Conservation (phyloP, 2,113 vertebrate genomes). For the Bambusicola thoracicus region DNA sequence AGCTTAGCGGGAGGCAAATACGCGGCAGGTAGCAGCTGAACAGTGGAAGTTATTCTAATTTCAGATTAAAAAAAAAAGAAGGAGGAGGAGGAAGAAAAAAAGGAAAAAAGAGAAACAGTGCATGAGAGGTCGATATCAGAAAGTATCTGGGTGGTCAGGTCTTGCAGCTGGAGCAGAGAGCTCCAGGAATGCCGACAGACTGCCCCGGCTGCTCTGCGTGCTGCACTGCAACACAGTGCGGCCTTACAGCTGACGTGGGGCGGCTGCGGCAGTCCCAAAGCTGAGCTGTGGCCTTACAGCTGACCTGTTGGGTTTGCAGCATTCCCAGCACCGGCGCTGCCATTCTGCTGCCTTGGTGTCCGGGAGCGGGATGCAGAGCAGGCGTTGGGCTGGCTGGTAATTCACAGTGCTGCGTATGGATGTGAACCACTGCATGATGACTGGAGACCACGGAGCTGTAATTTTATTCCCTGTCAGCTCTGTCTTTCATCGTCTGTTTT, state of each 20-base stretch:
- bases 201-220: neutral
- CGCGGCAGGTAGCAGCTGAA: too few relatives aligned
- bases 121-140: neutral
- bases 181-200: neutral
- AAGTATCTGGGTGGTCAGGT: neutral
- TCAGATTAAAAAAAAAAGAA: neutral
- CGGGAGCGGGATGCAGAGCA: neutral
- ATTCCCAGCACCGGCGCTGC: too few relatives aligned
- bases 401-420: rapidly evolving
- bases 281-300: too few relatives aligned
- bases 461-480: too few relatives aligned
- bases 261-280: too few relatives aligned
- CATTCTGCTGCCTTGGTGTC: neutral
- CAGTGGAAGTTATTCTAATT: neutral
- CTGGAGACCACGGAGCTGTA: neutral
- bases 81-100: neutral
- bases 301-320: too few relatives aligned
- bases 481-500: neutral
- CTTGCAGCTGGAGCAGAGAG: neutral
- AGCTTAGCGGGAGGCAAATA: too few relatives aligned
- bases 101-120: neutral
- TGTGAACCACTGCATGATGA: neutral
- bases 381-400: neutral
- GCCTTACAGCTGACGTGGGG: neutral
- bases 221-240: rapidly evolving